These are phyloP conservation scores for Kuschelorhynchus macadamiae DNA, from an alignment of 2,888 invertebrate species.

Conservation along the genomic window DNA sequence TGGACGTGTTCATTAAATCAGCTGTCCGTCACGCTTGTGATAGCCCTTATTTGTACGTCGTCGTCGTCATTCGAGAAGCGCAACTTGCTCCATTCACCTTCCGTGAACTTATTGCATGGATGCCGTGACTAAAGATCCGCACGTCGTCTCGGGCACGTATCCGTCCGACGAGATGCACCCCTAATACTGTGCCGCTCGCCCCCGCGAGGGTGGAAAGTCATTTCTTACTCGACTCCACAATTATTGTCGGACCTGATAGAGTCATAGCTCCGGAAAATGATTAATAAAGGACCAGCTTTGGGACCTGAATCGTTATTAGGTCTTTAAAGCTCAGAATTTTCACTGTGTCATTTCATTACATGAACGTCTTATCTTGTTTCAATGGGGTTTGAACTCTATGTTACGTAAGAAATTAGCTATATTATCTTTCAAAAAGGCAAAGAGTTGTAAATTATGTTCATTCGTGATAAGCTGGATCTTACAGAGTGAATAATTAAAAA, in stretches of 20 bases:
- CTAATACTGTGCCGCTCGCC: constrained; percentile 4
- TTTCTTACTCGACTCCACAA: constrained; percentile 38
- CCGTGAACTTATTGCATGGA: constrained; percentile 40
- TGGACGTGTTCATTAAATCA: constrained; percentile 36
- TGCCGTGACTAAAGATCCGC: constrained; percentile 26
- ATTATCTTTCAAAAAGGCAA: too few species aligned
- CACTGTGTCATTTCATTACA: too few species aligned
- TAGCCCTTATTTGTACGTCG: constrained; percentile 36
- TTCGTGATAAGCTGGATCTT: too few species aligned
- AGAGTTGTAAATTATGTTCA: too few species aligned
- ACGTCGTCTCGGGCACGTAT: too few species aligned
- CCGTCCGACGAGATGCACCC: background rate
- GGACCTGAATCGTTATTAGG: too few species aligned
- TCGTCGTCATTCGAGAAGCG: constrained; percentile 37
- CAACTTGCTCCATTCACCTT: constrained; percentile 41
- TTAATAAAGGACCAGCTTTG: constrained; percentile 26
- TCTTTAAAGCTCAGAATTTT: too few species aligned
- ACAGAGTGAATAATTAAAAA: too few species aligned
- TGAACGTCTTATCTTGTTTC: too few species aligned
- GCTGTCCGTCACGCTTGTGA: constrained; percentile 8
- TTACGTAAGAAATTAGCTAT: too few species aligned
- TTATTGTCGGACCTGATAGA: constrained; percentile 33
- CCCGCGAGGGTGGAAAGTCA: constrained; percentile 30
- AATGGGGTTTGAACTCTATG: too few species aligned
- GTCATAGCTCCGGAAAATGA: constrained; percentile 44